Conservation (phyloP, 2,888 invertebrate species). For the Sinelater perroti region DNA sequence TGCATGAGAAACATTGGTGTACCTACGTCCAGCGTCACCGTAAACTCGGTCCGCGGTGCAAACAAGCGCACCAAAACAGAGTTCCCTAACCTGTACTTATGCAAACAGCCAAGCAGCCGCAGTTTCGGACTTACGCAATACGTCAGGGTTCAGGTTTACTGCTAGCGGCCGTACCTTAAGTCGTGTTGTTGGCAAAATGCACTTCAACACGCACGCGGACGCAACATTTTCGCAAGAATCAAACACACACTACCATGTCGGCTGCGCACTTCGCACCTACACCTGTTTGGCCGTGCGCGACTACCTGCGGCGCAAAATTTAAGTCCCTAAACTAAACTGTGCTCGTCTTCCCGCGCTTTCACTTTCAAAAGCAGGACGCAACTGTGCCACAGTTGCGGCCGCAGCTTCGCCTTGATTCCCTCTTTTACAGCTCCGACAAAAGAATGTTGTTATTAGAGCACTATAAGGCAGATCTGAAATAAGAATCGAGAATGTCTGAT, state of each 20-base stretch:
- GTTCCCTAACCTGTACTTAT: slow-evolving; percentile 11
- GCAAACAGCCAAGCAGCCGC: neutral
- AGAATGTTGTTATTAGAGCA: too few relatives aligned
- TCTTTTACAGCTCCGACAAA: too few relatives aligned
- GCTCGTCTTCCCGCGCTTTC: slow-evolving; percentile 7
- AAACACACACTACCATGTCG: slow-evolving; percentile 17
- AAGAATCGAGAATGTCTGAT: too few relatives aligned
- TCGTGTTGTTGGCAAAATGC: slow-evolving; percentile 8
- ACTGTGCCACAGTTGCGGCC: too few relatives aligned
- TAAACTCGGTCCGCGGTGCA: neutral
- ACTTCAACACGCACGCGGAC: slow-evolving; percentile 2
- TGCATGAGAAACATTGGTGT: neutral
- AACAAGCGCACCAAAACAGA: slow-evolving; percentile 10
- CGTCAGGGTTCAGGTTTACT: too few relatives aligned
- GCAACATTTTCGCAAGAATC: slow-evolving; percentile 8
- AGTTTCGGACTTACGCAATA: neutral
- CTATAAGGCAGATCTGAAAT: too few relatives aligned
- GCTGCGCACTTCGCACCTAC: slow-evolving; percentile 4
- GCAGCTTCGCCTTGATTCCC: too few relatives aligned
- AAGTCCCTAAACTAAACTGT: slow-evolving; percentile 1
- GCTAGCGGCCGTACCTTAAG: slow-evolving; percentile 6
- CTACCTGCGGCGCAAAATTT: slow-evolving; percentile 10
- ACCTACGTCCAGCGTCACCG: neutral
- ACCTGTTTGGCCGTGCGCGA: neutral
- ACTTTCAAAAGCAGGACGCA: neutral